Evolutionary conservation across 2,888 invertebrate genomes (phyloP).

Genomic region (Trachelus tabidus): DNA sequence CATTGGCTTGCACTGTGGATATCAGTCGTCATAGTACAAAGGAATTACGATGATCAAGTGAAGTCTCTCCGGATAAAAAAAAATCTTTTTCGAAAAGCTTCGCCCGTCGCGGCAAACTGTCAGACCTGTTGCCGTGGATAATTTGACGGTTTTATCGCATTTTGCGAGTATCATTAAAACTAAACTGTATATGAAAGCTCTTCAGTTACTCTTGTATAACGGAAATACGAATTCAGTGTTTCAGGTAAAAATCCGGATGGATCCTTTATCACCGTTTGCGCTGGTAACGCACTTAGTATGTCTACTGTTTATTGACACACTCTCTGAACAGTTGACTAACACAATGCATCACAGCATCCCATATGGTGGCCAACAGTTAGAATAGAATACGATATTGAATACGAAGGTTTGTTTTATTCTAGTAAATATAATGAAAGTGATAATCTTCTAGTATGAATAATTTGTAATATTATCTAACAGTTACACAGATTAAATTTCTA

Average conservation of each 20-base stretch:
- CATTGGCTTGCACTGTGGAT: slow-evolving; percentile 38
- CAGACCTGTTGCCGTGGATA: background rate
- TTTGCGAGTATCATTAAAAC: background rate
- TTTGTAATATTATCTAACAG: background rate
- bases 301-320: background rate
- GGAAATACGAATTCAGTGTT: background rate
- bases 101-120: background rate
- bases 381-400: background rate
- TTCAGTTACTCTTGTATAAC: background rate
- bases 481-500: background rate
- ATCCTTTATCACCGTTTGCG: background rate
- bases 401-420: background rate
- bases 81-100: background rate
- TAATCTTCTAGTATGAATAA: background rate
- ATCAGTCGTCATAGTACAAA: slow-evolving; percentile 40
- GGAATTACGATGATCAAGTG: background rate
- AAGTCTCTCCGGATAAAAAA: background rate
- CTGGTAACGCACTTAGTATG: background rate
- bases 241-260: background rate
- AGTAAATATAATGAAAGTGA: background rate
- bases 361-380: background rate
- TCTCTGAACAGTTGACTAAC: background rate
- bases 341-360: background rate
- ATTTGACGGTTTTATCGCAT: background rate
- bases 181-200: background rate